These are phyloP conservation scores for Cyprinus carpio DNA, from an alignment of 2,113 vertebrate genomes.

Conservation along the genomic window DNA sequence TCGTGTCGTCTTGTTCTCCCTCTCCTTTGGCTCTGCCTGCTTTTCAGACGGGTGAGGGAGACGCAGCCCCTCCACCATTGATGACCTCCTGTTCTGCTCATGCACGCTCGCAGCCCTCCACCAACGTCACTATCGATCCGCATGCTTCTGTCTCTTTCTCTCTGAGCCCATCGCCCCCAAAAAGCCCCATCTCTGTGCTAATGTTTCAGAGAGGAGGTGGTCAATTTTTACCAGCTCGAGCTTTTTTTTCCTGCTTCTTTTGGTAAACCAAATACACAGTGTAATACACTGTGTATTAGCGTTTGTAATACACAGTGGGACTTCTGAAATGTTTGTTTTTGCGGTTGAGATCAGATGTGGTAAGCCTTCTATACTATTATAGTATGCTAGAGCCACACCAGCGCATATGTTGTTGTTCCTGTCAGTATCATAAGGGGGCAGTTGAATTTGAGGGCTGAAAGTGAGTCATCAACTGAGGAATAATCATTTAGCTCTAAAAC, in stretches of 20 bases:
- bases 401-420: slow-evolving; percentile 21
- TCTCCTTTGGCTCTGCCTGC: slow-evolving; percentile 75
- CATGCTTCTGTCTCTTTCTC: slow-evolving; percentile 72
- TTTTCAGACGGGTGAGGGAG: slow-evolving; percentile 77
- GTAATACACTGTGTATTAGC: too few species aligned
- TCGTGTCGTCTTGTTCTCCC: slow-evolving; percentile 78
- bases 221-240: slow-evolving; percentile 45
- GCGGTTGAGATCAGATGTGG: not conserved
- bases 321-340: slow-evolving; percentile 10
- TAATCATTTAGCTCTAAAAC: slow-evolving; percentile 44
- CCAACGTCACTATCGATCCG: slow-evolving; percentile 74
- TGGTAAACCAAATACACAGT: not conserved
- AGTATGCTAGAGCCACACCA: not conserved
- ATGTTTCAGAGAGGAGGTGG: slow-evolving; percentile 45
- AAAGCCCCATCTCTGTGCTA: slow-evolving; percentile 55
- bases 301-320: not conserved
- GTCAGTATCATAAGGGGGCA: slow-evolving; percentile 36
- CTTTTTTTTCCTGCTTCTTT: slow-evolving; percentile 19
- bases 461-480: slow-evolving; percentile 53
- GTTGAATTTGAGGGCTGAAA: slow-evolving; percentile 48
- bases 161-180: slow-evolving; percentile 53
- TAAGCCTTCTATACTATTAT: not conserved
- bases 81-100: slow-evolving; percentile 77
- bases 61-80: slow-evolving; percentile 69
- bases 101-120: slow-evolving; percentile 75